Evolutionary conservation across 2,888 invertebrate genomes (phyloP), one percentile per base, ranked within the genome.

Genomic region (Dinocampus coccinellae): DNA sequence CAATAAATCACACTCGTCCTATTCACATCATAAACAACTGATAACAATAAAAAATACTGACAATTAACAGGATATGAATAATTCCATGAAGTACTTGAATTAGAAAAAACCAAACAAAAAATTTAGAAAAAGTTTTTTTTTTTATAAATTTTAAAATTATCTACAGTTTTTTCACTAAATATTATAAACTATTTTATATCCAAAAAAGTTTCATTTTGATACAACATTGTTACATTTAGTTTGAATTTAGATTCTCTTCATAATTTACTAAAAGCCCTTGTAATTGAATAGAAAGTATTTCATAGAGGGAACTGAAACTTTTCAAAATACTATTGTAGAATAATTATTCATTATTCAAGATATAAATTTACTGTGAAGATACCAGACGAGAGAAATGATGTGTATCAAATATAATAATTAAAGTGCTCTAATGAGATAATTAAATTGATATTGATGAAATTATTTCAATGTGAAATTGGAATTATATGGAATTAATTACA

Each of bases 341-440:
- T 47, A 7, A 20, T 16, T 47, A 20, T 47, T 47, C 47, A 55
- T 26, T 10, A 26, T 55, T 10, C 22, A 26, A 55, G 11, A 13
- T 24, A 55, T 55, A 11, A 55, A 55, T 55, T 55, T 24, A 55
- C 55, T 24, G 26, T 55, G 55, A 55, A n/a, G 55, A 55, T 55
- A 26, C 55, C 55, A 55, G 26, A 55, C 24, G 55, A 16, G 9
- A 20, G 47, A 47, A 47, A 47, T 47, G 9, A 47, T 16, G 47
- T 47, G 55, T 26, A 26, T 26, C 55, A 55, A 24, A 26, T 55
- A 22, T 47, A 47, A 47, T 47, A 20, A 39, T 53, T 22, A 53
- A 55, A 26, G 55, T 55, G 55, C 55, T 55, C 55, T 55, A 55
- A 47, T 47, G 16, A 13, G 24, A 55, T n/a, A 22, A 53, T 24